Evolutionary conservation across 2,888 invertebrate species (phyloP).

Genomic region (Lepidocyrtinus sp.): DNA sequence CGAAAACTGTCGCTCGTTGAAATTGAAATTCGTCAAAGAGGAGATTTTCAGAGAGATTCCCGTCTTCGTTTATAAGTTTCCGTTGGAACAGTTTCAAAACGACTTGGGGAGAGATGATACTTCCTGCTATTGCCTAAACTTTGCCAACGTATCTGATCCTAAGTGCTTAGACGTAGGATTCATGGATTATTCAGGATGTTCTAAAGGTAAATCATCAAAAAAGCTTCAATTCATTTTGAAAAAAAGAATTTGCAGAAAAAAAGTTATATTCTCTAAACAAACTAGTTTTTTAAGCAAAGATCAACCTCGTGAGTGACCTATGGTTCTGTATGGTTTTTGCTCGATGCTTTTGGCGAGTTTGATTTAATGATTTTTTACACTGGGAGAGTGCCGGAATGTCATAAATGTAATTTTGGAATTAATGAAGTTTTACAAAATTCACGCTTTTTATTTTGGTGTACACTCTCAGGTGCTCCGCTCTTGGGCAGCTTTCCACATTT

Average conservation of each 20-base stretch:
- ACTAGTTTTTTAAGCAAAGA: too few species aligned
- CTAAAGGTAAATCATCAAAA: constrained; percentile 23
- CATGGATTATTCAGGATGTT: constrained; percentile 36
- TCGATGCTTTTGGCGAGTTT: too few species aligned
- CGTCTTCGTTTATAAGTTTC: constrained; percentile 44
- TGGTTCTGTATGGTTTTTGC: too few species aligned
- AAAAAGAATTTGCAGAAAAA: neutral
- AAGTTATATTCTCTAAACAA: too few species aligned
- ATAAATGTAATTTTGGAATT: neutral
- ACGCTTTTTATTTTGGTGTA: neutral
- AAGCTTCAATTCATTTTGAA: too few species aligned
- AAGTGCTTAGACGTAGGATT: constrained; percentile 36
- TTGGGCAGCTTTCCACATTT: constrained; percentile 43
- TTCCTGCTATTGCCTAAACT: constrained; percentile 34
- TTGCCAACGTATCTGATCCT: constrained; percentile 12
- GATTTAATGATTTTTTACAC: neutral
- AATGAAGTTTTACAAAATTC: neutral
- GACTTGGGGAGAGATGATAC: neutral
- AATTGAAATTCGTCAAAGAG: constrained; percentile 25
- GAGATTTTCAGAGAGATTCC: constrained; percentile 38
- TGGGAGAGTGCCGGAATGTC: neutral
- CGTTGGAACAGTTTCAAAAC: constrained; percentile 38
- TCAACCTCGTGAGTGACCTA: neutral
- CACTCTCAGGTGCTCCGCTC: constrained; percentile 33
- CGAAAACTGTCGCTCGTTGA: constrained; percentile 31